phyloP scores from a whole-genome alignment of 2,113 vertebrate genomes.

The Eurystomus gularis region DNA sequence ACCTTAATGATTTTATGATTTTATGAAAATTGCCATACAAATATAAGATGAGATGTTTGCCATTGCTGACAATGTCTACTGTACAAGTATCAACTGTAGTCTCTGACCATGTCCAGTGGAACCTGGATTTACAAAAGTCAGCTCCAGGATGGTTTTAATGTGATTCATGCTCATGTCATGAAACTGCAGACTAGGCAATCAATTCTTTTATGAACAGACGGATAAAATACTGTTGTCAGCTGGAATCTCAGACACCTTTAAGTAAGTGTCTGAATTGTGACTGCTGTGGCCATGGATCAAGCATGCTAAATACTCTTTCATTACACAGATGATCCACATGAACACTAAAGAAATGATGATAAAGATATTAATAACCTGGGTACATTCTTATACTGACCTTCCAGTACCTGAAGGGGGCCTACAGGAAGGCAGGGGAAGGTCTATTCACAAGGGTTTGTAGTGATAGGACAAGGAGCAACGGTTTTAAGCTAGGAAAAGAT shows the following conservation, averaged over 20 bases:
- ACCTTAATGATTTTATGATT: too few relatives aligned
- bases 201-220: background rate
- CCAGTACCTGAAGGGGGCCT: too few relatives aligned
- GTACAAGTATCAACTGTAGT: background rate
- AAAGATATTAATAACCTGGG: background rate
- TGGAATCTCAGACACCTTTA: background rate
- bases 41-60: background rate
- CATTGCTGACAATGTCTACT: background rate
- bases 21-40: background rate
- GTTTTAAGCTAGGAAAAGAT: too few relatives aligned
- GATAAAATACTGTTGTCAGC: background rate
- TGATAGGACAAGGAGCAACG: too few relatives aligned
- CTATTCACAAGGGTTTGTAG: too few relatives aligned
- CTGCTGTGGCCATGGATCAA: background rate
- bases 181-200: background rate
- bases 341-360: background rate
- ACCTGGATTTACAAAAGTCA: background rate
- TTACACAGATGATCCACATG: background rate
- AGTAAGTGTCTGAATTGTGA: background rate
- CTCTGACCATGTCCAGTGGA: background rate
- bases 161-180: background rate
- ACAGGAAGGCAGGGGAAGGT: too few relatives aligned
- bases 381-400: too few relatives aligned
- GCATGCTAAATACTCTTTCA: background rate
- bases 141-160: background rate